Evolutionary conservation across 2,888 invertebrate genomes (phyloP), one percentile per base, ranked within the genome.

Genomic region (Luperina testacea): DNA sequence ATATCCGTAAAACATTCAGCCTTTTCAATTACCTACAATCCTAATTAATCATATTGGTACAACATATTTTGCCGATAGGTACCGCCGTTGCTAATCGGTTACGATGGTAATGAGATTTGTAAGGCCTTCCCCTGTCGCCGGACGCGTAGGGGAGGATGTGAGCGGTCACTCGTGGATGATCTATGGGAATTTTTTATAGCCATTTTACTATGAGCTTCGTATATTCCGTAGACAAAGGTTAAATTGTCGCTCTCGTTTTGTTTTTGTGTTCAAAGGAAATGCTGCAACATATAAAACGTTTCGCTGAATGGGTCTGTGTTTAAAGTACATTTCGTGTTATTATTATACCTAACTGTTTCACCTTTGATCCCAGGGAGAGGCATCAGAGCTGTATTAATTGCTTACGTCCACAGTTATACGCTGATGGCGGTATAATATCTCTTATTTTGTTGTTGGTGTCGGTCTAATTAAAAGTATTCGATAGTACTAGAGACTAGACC

Each of bases 151-250:
- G 38, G 76, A 85, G 86, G 48, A 45, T 67, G 84, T 27, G 69
- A 82, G 92, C 94, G 94, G 94, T 95, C 95, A 95, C 89, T 94
- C 94, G 94, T 93, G 92, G 87, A 95, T 95, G 95, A 95, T 95
- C 91, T 94, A 95, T 93, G 94, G 84, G 91, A 70, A 89, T 90
- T 94, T 94, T 95, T 95, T 94, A 92, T 92, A 93, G 89, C 92
- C 93, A 90, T 94, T 94, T 93, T 92, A 92, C 93, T 93, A 92
- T 91, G 89, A 91, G 91, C 91, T 92, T 91, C 93, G 90, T 93
- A 92, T 91, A 92, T 93, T 92, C 88, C 72, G 90, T 87, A 91
- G 90, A 89, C 88, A 91, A 90, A 89, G 90, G 90, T 83, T 86
- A 89, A 91, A 90, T 91, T 90, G 92, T 91, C 86, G 72, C 75